Base-by-base conservation (phyloP, 1,140 invertebrate genomes). In the Atta texana region DNA sequence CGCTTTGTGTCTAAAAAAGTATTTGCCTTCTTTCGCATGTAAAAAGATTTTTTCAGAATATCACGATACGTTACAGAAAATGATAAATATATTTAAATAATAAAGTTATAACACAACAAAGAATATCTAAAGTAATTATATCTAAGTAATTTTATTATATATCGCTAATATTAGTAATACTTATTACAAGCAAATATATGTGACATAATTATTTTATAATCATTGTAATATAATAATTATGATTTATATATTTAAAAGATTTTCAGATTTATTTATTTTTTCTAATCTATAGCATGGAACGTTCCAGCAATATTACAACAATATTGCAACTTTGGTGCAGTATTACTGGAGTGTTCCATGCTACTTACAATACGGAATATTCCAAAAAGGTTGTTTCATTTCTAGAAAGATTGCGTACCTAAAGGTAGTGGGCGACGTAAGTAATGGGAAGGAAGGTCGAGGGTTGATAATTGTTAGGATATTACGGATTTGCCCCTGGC, bases 391-490 rank as follows among this genome's bases (percentile, higher is more conserved):
- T 10, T 44, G 2, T 44, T 44, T 44, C 8, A 12, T 44, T 90
- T 82, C 63, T 28, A 55, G 80, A 80, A 85, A 91, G 74, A 77
- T 80, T 74, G 53, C 59, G 55, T 44, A 72, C 63, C 55, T 31
- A 86, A 86, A 72, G 86, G 10, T 39, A 66, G 3, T 12, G n/a
- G 57, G 51, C n/a, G 44, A 57, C 55, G 49, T 86, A 87, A 87
- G 89, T 89, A 91, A 91, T 76, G 78, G 24, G 24, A 89, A 89
- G 84, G 55, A 86, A 89, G 87, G 87, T 84, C 87, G 90, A 89
- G 88, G 90, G 87, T 89, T 89, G 91, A 91, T 92, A 92, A 92
- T 92, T 90, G 91, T 69, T 69, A 64, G 89, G 87, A 92, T 90
- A 90, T 81, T 66, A 21, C 63, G 87, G 81, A 90, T 90, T 89